Conservation (phyloP, 2,113 vertebrate genomes). For the Herpetotheres cachinnans region DNA sequence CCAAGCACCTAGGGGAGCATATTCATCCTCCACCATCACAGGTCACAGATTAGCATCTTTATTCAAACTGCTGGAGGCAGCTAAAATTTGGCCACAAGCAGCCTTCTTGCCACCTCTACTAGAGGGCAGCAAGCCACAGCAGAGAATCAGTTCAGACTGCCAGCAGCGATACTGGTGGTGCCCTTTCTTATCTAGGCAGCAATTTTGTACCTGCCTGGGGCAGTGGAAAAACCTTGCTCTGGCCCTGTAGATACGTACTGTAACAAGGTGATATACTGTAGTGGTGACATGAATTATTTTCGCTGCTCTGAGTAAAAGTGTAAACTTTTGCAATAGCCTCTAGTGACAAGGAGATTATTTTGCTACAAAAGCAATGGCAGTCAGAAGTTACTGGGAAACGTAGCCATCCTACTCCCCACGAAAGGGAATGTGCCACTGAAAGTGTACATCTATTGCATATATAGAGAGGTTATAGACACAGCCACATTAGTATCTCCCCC, state of each 20-base stretch:
- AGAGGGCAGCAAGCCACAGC: background rate
- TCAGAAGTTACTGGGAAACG: background rate
- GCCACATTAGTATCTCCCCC: background rate
- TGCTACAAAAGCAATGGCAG: background rate
- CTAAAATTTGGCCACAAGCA: background rate
- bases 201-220: slow-evolving; percentile 12
- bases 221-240: slow-evolving; percentile 3
- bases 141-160: background rate
- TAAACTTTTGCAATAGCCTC: background rate
- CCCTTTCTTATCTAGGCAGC: background rate
- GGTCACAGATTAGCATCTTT: background rate
- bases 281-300: background rate
- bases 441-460: background rate
- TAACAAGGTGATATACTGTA: background rate
- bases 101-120: background rate
- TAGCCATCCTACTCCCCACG: background rate
- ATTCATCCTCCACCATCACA: background rate
- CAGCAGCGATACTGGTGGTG: background rate
- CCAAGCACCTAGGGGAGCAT: background rate
- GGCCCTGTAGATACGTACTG: background rate
- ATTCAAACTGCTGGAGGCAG: background rate
- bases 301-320: background rate
- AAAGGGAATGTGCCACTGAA: background rate
- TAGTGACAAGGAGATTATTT: background rate
- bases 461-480: background rate